Percentiles rank a stretch among this genome's conserved stretches.
Conservation (phyloP, 2,113 vertebrate species). For the Aegotheles bennettii region DNA sequence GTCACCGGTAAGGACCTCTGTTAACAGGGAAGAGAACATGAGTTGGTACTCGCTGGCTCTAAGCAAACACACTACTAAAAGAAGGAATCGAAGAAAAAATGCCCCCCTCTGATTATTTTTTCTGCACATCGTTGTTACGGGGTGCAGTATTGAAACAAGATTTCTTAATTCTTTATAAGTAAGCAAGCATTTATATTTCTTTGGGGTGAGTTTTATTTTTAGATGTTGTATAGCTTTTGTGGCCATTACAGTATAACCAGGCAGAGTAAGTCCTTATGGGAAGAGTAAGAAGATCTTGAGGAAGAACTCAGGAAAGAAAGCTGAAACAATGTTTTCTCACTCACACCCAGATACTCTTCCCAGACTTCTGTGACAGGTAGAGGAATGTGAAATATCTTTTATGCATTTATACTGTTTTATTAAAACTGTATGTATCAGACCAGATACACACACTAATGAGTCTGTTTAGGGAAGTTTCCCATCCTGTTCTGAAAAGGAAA, state of each 20-base stretch:
- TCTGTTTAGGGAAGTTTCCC: background rate
- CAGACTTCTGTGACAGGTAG: background rate
- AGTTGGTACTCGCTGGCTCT: background rate
- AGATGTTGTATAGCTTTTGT: background rate
- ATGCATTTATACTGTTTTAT: background rate
- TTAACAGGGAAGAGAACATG: background rate
- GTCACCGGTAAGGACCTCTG: conserved; percentile 80
- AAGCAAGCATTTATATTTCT: background rate
- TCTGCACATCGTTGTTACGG: background rate
- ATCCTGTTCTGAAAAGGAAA: background rate
- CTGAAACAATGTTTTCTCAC: background rate
- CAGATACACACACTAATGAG: background rate
- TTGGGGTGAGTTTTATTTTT: background rate
- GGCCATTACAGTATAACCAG: background rate
- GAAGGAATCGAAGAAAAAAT: background rate
- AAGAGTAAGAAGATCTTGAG: background rate
- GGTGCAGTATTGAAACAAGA: background rate
- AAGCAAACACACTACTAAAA: background rate
- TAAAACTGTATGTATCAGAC: background rate
- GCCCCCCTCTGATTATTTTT: background rate
- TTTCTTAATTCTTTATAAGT: background rate
- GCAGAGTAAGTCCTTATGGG: background rate
- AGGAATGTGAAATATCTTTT: background rate
- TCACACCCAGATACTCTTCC: background rate
- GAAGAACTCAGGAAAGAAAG: background rate